phyloP scores from a whole-genome alignment of 2,113 vertebrate genomes.

The Colaptes auratus region DNA sequence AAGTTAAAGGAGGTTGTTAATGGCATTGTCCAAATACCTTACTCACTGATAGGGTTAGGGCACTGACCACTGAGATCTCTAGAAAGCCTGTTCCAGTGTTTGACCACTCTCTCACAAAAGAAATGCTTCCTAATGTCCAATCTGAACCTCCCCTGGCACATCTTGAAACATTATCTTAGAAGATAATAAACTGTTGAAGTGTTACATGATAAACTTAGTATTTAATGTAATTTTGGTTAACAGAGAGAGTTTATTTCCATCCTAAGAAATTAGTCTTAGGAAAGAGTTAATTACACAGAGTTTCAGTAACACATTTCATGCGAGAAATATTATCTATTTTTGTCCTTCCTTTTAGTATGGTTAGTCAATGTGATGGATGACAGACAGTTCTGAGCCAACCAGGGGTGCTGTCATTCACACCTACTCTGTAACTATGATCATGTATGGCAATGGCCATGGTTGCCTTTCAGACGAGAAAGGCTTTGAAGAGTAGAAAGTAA shows the following conservation, averaged over 20 bases:
- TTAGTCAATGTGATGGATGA: not conserved
- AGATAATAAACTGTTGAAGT: not conserved
- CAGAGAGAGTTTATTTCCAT: not conserved
- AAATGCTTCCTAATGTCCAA: not conserved
- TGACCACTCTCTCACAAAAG: not conserved
- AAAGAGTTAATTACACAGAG: not conserved
- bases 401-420: not conserved
- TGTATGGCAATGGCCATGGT: not conserved
- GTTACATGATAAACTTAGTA: not conserved
- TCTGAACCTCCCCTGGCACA: not conserved
- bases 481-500: constrained; percentile 13
- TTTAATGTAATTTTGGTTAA: not conserved
- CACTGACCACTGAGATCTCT: not conserved
- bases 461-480: not conserved
- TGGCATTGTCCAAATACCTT: not conserved
- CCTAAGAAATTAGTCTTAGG: not conserved
- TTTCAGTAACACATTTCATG: not conserved
- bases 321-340: not conserved
- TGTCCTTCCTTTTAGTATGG: not conserved
- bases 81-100: not conserved
- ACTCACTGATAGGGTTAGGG: not conserved
- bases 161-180: not conserved
- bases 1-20: not conserved
- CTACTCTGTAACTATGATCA: not conserved
- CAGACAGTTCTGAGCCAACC: not conserved